Evolutionary conservation across 1,140 invertebrate genomes (phyloP).

Genomic region (Hestina assimilis): DNA sequence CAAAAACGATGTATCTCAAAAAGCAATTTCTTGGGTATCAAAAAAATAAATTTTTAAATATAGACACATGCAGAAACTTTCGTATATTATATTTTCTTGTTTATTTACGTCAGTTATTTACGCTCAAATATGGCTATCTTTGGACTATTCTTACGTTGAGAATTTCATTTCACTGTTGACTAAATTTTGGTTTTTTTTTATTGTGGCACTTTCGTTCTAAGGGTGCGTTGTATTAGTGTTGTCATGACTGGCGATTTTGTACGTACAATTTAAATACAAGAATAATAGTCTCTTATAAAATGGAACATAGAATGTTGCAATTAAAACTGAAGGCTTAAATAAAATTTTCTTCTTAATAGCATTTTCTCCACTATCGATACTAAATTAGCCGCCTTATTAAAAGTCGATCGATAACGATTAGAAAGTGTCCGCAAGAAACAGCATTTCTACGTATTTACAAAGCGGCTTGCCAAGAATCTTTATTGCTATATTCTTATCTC

Average conservation of each 20-base stretch:
- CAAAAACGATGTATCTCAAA: no score
- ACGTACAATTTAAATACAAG: background rate
- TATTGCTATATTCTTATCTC: conserved; percentile 23
- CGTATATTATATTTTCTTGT: no score
- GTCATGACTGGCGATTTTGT: background rate
- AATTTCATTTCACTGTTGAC: no score
- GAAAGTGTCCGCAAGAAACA: conserved; percentile 15
- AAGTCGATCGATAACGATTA: conserved; percentile 16
- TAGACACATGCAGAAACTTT: no score
- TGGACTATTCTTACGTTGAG: no score
- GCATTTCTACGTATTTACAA: conserved; percentile 16
- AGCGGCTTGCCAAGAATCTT: conserved; percentile 16
- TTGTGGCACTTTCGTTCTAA: no score
- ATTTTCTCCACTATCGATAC: background rate
- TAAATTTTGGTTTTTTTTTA: no score
- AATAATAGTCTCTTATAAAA: background rate
- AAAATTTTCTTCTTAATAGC: background rate
- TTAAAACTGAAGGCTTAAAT: background rate
- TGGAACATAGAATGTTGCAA: background rate
- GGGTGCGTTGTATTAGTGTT: no score
- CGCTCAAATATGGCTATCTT: no score
- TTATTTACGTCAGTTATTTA: no score
- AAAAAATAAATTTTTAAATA: no score
- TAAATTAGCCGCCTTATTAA: conserved; percentile 17
- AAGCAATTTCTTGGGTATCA: no score